A percentile compares a stretch with the other conserved stretches of the same genome.
Conservation (phyloP, 1,140 invertebrate species). For the Melitaea cinxia region DNA sequence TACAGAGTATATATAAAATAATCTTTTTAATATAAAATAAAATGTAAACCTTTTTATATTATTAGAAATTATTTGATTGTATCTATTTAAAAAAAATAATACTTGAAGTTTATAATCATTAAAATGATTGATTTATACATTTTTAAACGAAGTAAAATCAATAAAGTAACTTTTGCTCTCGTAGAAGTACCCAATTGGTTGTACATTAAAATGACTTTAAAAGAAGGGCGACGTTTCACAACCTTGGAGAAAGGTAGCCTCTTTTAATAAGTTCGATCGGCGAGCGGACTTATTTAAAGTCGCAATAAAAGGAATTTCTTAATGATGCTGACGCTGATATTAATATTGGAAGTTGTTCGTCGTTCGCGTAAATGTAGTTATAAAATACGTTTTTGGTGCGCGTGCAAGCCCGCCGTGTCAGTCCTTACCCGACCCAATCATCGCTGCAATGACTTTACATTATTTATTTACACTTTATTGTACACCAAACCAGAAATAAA, state of each 20-base stretch:
- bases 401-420: slow-evolving; percentile 38
- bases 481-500: too few relatives aligned
- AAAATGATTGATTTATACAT: background rate
- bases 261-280: slow-evolving; percentile 73
- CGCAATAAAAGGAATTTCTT: slow-evolving; percentile 80
- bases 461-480: too few relatives aligned
- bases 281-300: slow-evolving; percentile 78
- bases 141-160: background rate
- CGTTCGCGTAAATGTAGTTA: slow-evolving; percentile 74
- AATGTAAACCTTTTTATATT: background rate
- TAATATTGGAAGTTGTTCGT: slow-evolving; percentile 72
- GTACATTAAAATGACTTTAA: slow-evolving; percentile 56
- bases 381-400: slow-evolving; percentile 74
- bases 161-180: background rate
- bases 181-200: slow-evolving; percentile 37
- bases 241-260: slow-evolving; percentile 78
- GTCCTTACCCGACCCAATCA: slow-evolving; percentile 40
- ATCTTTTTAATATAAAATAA: background rate
- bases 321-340: slow-evolving; percentile 77
- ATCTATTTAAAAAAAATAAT: too few relatives aligned
- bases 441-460: slow-evolving; percentile 39
- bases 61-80: background rate
- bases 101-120: too few relatives aligned
- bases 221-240: slow-evolving; percentile 75
- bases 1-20: background rate